A percentile compares a stretch with the other conserved stretches of the same genome.
phyloP scores from a whole-genome alignment of 2,113 vertebrate species.

The Mus pahari region DNA sequence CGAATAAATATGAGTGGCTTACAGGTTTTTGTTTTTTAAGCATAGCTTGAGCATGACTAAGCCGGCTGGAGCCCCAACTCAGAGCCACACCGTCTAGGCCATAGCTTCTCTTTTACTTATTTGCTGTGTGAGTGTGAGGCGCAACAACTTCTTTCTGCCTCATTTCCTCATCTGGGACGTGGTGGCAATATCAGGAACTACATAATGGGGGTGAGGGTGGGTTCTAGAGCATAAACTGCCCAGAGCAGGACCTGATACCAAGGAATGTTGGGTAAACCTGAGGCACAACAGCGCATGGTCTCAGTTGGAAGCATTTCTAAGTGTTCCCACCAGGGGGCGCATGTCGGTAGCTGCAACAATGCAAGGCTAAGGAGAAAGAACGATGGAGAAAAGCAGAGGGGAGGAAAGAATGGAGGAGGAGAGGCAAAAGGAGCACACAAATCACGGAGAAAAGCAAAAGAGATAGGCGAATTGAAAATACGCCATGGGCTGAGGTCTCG shows the following conservation, averaged over 20 bases:
- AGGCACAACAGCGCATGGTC: neutral
- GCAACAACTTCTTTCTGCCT: neutral
- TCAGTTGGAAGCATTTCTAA: neutral
- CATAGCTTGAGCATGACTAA: neutral
- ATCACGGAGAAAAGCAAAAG: neutral
- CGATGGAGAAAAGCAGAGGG: neutral
- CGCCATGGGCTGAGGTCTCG: neutral
- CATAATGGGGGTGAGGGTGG: neutral
- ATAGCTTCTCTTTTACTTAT: neutral
- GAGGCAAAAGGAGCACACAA: neutral
- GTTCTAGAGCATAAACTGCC: neutral
- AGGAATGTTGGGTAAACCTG: neutral
- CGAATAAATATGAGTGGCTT: neutral
- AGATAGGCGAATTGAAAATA: neutral
- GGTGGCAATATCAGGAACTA: neutral
- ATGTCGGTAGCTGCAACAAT: rapidly evolving
- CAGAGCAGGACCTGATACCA: neutral
- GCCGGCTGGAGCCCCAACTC: too few species aligned
- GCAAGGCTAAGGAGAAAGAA: neutral
- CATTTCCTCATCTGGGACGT: neutral
- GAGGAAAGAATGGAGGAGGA: neutral
- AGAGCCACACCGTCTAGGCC: neutral
- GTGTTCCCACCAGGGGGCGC: neutral
- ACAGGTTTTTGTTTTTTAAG: neutral
- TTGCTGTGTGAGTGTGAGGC: neutral